Conservation (phyloP, 2,797 vertebrate genomes). For the Mus caroli region DNA sequence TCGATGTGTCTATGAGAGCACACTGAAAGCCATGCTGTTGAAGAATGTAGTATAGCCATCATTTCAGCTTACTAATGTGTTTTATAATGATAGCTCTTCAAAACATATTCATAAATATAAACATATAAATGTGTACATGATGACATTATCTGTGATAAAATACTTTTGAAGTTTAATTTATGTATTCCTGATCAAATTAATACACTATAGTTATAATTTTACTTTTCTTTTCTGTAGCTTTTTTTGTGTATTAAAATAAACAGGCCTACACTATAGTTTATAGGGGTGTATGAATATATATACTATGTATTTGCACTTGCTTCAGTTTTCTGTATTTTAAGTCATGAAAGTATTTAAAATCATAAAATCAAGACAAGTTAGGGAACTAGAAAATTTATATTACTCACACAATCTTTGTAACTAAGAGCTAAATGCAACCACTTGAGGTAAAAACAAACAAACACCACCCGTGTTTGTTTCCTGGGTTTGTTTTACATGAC, state of each 20-base stretch:
- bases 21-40: background rate
- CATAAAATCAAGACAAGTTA: background rate
- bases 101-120: background rate
- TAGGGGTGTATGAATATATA: background rate
- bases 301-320: background rate
- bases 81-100: background rate
- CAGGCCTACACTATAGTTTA: background rate
- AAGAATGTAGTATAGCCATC: background rate
- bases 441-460: background rate
- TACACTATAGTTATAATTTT: background rate
- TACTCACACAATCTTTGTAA: background rate
- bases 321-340: conserved; percentile 1
- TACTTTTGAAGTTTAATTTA: background rate
- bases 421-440: background rate
- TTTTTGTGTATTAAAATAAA: background rate
- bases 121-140: too few relatives aligned
- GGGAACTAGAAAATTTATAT: background rate
- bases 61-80: background rate
- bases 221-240: background rate
- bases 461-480: too few relatives aligned
- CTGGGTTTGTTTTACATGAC: background rate
- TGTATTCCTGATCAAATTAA: conserved; percentile 8
- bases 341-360: background rate
- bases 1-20: background rate
- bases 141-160: background rate